Evolutionary conservation across 1,140 invertebrate genomes (phyloP), one percentile per base, ranked within the genome.

Genomic region (Pantala flavescens): DNA sequence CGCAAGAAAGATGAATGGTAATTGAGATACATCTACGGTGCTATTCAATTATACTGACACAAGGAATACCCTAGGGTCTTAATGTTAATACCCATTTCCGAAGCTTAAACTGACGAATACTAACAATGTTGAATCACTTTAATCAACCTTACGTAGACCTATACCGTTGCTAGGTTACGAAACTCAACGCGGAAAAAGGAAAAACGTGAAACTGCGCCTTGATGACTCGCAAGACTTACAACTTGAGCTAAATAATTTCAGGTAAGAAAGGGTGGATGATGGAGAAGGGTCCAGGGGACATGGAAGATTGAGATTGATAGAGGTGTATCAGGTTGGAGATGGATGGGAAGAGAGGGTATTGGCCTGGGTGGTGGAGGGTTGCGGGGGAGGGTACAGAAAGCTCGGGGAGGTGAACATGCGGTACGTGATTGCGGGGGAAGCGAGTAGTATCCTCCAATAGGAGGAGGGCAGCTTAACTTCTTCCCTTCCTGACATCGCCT

Each of bases 201-300:
- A 36, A 36, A 36, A 36, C 9, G 28, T 5, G 28, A 36, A 36
- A 36, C 28, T 5, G 9, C 9, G 28, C 28, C 28, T 36, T 36
- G 9, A 36, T 36, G 28, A 9, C 28, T 5, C 28, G 3, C 2
- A 36, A 79, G 78, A 76, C 21, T 75, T 77, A 75, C 71, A 76
- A 63, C 71, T 76, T 75, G 74, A 70, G 73, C 71, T 73, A 72
- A 43, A 36, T 43, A 71, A 49, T 74, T 74, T 75, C 28, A 36
- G 73, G 63, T 71, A 74, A 72, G 72, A 49, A 73, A 70, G 71
- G 73, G 49, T 43, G 24, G 73, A 36, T 36, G 73, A 42, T 42
- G 19, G 21, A 42, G 71, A 75, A 23, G 43, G 36, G 71, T 75
- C 42, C 71, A 75, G 74, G 75, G 72, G 63, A 73, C 71, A 63